A percentile compares a stretch with the other conserved stretches of the same genome.
Conservation (phyloP, 2,797 vertebrate genomes). For the Tapera naevia region DNA sequence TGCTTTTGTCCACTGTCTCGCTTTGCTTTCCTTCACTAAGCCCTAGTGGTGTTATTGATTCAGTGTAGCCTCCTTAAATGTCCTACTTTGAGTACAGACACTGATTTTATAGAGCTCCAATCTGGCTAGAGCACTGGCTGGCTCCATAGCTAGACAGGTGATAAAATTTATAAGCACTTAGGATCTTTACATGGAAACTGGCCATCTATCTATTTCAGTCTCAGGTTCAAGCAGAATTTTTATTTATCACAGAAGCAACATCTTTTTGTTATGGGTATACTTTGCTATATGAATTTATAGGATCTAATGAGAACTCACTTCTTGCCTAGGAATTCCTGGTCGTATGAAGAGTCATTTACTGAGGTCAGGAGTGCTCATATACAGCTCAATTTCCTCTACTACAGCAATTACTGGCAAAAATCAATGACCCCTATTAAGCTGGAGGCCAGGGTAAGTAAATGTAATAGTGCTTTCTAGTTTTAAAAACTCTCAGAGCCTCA, state of each 20-base stretch:
- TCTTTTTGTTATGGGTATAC: not conserved
- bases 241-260: not conserved
- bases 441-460: slow-evolving; percentile 31
- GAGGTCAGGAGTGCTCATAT: not conserved
- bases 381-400: slow-evolving; percentile 38
- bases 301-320: not conserved
- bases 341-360: not conserved
- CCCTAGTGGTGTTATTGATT: not conserved
- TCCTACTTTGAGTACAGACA: not conserved
- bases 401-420: slow-evolving; percentile 57
- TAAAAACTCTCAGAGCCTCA: slow-evolving; percentile 16
- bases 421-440: slow-evolving; percentile 32
- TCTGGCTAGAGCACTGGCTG: not conserved
- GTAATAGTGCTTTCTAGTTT: slow-evolving; percentile 4
- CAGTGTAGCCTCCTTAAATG: not conserved
- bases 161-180: slow-evolving; percentile 3
- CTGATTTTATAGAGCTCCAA: not conserved
- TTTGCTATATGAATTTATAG: not conserved
- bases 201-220: not conserved
- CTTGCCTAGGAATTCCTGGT: slow-evolving; percentile 1
- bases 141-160: not conserved
- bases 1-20: slow-evolving; percentile 4
- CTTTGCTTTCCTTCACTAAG: not conserved
- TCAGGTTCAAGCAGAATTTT: not conserved
- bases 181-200: not conserved